These are phyloP conservation scores for Catharus minimus DNA, from an alignment of 2,113 vertebrate species.

Conservation along the genomic window DNA sequence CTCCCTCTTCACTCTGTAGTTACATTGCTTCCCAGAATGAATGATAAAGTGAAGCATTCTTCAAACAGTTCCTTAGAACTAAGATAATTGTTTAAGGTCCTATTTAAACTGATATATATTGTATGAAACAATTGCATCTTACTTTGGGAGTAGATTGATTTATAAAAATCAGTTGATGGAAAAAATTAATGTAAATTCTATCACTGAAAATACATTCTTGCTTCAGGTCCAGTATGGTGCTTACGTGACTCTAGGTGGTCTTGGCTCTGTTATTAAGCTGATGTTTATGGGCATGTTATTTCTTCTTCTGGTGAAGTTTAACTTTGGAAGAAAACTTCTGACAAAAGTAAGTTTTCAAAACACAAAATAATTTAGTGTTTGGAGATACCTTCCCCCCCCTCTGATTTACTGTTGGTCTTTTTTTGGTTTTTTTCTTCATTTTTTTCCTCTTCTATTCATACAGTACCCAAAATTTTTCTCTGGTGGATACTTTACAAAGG, in stretches of 20 bases:
- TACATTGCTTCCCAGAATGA: neutral
- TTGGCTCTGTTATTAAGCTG: conserved; percentile 83
- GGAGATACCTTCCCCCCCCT: neutral
- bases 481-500: conserved; percentile 85
- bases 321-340: conserved; percentile 89
- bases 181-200: neutral
- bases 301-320: conserved; percentile 87
- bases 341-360: conserved; percentile 81
- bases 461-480: conserved; percentile 94
- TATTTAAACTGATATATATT: neutral
- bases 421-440: neutral
- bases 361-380: neutral
- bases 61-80: neutral
- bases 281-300: conserved; percentile 91
- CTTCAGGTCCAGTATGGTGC: conserved; percentile 90
- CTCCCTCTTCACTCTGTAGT: neutral
- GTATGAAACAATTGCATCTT: neutral
- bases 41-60: neutral
- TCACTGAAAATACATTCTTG: neutral
- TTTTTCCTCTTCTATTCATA: neutral
- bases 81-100: neutral
- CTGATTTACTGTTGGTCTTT: neutral
- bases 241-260: conserved; percentile 82
- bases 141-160: neutral
- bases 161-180: neutral